A percentile compares a stretch with the other conserved stretches of the same genome.
These are phyloP conservation scores for Capitulum mitella DNA, from an alignment of 2,888 invertebrate genomes.

Conservation along the genomic window DNA sequence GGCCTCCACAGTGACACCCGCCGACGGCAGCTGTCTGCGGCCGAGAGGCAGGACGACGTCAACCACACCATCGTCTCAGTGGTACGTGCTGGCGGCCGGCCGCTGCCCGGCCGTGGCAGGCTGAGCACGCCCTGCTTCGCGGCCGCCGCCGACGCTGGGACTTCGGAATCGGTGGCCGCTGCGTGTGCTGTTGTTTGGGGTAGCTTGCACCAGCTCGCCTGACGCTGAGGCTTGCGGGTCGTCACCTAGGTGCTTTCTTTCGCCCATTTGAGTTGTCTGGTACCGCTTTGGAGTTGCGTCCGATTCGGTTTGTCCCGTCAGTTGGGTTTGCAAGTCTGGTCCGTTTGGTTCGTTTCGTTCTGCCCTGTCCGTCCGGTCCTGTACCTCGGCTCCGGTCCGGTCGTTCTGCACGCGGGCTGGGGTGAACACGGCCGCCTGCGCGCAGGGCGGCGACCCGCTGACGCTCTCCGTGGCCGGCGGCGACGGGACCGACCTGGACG, in stretches of 20 bases:
- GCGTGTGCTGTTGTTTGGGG: too few relatives aligned
- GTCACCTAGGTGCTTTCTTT: too few relatives aligned
- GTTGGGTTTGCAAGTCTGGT: neutral
- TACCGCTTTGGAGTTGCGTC: neutral
- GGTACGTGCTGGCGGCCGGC: neutral
- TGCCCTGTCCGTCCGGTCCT: too few relatives aligned
- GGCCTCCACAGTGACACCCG: neutral
- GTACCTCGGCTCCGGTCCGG: too few relatives aligned
- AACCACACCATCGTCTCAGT: slow-evolving; percentile 23
- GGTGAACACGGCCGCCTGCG: neutral
- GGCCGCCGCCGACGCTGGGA: too few relatives aligned
- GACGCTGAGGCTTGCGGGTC: neutral
- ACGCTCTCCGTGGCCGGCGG: slow-evolving; percentile 32
- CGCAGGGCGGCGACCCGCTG: slow-evolving; percentile 36
- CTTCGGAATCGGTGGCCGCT: too few relatives aligned
- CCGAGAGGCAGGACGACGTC: neutral
- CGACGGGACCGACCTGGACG: slow-evolving; percentile 25
- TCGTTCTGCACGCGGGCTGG: too few relatives aligned
- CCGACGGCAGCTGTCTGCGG: neutral
- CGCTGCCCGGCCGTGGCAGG: too few relatives aligned
- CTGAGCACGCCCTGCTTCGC: too few relatives aligned
- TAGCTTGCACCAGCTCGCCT: too few relatives aligned
- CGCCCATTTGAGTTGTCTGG: too few relatives aligned
- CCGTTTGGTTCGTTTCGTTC: neutral
- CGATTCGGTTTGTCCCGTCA: neutral